phyloP scores from a whole-genome alignment of 2,113 vertebrate genomes.

The Percina caprodes region DNA sequence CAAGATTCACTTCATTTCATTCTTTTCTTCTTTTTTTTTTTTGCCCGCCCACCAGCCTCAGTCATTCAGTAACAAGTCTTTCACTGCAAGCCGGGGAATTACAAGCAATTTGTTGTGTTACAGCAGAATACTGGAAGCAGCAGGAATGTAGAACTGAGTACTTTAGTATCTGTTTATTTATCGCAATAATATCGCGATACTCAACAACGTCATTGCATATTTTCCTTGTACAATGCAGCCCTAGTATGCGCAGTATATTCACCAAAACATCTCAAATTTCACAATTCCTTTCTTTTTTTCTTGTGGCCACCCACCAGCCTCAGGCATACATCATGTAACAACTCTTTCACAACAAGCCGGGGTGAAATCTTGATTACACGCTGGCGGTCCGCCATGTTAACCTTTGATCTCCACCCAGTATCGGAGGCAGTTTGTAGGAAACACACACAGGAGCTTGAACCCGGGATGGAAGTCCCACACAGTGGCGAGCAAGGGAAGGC shows the following conservation, averaged over 20 bases:
- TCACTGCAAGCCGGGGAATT: slow-evolving; percentile 39
- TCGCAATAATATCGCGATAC: no score
- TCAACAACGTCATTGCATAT: no score
- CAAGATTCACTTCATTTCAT: not conserved
- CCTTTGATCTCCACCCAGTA: slow-evolving; percentile 48
- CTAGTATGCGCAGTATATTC: no score
- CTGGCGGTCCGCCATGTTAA: slow-evolving; percentile 49
- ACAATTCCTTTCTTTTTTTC: not conserved
- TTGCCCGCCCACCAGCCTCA: not conserved
- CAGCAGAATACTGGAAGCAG: no score
- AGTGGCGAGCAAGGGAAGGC: slow-evolving; percentile 43
- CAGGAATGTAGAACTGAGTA: no score
- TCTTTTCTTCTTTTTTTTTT: not conserved
- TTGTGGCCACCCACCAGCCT: not conserved
- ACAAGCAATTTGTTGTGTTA: no score
- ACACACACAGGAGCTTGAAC: slow-evolving; percentile 37
- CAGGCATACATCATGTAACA: slow-evolving; percentile 18
- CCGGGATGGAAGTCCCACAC: slow-evolving; percentile 54
- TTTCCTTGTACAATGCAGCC: no score
- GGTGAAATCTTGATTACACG: slow-evolving; percentile 65
- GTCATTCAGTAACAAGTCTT: slow-evolving; percentile 25
- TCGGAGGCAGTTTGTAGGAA: slow-evolving; percentile 16
- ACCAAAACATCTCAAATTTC: not conserved
- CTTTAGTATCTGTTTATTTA: no score
- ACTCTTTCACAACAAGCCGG: slow-evolving; percentile 25